Conservation (phyloP, 2,797 vertebrate genomes). For the Falco columbarius region DNA sequence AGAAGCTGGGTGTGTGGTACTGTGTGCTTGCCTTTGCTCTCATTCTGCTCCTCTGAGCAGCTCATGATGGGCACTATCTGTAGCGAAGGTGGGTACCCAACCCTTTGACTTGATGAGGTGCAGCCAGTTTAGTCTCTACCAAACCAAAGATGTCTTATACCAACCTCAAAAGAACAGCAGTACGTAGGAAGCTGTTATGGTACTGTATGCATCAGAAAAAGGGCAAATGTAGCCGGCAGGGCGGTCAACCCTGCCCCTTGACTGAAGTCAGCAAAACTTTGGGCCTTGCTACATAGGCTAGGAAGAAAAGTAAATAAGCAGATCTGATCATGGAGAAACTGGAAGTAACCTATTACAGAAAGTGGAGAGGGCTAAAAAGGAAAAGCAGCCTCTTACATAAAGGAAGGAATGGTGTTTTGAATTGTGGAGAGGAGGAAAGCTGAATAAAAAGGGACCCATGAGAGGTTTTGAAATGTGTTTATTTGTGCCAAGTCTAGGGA, state of each 20-base stretch:
- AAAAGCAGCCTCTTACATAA: background rate
- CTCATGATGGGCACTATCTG: background rate
- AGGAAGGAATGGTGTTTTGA: background rate
- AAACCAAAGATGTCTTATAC: background rate
- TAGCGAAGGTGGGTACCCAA: fast-evolving
- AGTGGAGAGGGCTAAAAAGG: background rate
- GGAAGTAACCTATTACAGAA: background rate
- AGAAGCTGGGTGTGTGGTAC: background rate
- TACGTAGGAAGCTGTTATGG: background rate
- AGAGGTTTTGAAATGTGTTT: background rate
- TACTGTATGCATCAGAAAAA: background rate
- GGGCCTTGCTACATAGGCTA: background rate
- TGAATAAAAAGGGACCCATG: background rate
- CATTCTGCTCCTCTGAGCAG: background rate
- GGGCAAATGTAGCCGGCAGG: background rate
- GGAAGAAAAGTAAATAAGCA: background rate
- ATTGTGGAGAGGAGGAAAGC: background rate
- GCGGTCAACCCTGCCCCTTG: background rate
- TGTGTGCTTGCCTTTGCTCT: background rate
- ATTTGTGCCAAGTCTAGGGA: background rate
- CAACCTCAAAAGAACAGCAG: background rate
- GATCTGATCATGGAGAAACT: background rate
- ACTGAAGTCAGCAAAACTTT: background rate
- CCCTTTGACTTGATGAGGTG: background rate
- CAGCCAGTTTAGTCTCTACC: background rate